Conservation (phyloP, 1,140 invertebrate genomes). For the Drosophila punjabiensis region DNA sequence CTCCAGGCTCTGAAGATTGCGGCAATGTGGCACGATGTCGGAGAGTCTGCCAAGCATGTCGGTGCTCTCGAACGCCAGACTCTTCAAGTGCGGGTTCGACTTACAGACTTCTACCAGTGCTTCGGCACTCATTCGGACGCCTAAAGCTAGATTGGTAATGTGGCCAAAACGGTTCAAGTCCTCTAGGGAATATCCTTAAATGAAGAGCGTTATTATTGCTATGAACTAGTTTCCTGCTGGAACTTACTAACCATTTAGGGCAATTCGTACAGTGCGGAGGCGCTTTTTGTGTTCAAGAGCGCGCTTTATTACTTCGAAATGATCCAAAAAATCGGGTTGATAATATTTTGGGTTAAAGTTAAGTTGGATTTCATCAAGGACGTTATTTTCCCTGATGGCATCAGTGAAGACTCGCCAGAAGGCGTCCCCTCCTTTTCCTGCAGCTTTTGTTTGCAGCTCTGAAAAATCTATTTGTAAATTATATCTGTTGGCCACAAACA, state of each 20-base stretch:
- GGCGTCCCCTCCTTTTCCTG: not conserved
- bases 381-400: not conserved
- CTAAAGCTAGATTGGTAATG: not conserved
- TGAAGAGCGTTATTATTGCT: not conserved
- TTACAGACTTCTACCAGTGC: not conserved
- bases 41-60: not conserved
- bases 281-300: not conserved
- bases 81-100: not conserved
- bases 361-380: fast-evolving
- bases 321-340: not conserved
- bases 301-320: not conserved
- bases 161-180: not conserved
- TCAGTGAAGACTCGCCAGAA: not conserved
- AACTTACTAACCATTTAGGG: not conserved
- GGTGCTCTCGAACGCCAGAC: fast-evolving
- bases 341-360: not conserved
- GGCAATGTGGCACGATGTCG: slow-evolving; percentile 1
- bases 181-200: not conserved
- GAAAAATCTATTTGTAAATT: not conserved
- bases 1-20: not conserved
- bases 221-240: too few relatives aligned
- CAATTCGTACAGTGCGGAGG: fast-evolving
- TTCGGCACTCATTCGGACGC: not conserved
- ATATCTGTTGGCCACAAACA: not conserved
- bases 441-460: not conserved